These are phyloP conservation scores for Albula goreensis DNA, from an alignment of 2,113 vertebrate species.

Conservation along the genomic window DNA sequence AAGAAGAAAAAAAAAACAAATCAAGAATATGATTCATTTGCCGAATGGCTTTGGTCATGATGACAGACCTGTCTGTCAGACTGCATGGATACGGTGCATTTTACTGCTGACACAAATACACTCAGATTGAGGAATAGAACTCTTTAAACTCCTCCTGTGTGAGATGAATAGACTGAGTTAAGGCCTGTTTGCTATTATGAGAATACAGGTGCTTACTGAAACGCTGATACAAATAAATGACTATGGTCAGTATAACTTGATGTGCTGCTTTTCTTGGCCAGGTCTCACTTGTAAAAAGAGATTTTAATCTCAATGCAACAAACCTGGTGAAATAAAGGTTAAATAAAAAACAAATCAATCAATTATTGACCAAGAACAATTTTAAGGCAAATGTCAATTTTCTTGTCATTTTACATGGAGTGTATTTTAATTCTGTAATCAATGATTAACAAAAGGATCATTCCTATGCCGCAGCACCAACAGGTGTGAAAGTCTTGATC, in stretches of 20 bases:
- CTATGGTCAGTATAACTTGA: neutral
- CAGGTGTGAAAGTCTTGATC: neutral
- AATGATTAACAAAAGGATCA: neutral
- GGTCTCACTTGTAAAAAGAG: no score
- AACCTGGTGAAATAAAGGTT: no score
- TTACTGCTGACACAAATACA: neutral
- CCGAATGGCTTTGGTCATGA: neutral
- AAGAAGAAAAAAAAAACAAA: neutral
- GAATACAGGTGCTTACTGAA: neutral
- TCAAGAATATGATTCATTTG: neutral
- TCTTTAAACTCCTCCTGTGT: neutral
- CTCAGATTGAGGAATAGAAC: neutral
- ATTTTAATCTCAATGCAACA: no score
- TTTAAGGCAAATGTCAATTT: no score
- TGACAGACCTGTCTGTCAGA: conserved; percentile 2
- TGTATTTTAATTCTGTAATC: neutral
- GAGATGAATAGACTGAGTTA: neutral
- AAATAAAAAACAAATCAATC: neutral
- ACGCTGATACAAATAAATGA: neutral
- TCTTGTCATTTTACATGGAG: no score
- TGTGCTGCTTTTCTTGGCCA: no score
- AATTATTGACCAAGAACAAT: neutral
- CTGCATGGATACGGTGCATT: conserved; percentile 21
- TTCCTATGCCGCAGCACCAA: no score
- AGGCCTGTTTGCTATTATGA: neutral